phyloP scores from a whole-genome alignment of 2,113 vertebrate species.

The Sprattus sprattus region DNA sequence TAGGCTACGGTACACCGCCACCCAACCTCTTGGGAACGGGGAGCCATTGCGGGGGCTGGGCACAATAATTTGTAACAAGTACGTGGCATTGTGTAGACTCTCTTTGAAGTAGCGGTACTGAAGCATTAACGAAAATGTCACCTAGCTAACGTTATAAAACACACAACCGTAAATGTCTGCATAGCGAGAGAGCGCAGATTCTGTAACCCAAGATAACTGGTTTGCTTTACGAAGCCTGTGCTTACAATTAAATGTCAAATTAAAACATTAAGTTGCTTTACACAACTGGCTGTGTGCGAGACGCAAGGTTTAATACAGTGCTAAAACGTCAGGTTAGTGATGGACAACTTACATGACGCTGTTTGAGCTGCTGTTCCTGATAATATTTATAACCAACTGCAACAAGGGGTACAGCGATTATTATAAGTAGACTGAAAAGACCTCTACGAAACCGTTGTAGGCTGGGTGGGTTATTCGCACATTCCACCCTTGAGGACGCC shows the following conservation, averaged over 20 bases:
- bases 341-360: slow-evolving; percentile 65
- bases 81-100: neutral
- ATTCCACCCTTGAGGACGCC: slow-evolving; percentile 9
- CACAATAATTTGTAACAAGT: neutral
- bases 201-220: neutral
- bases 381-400: slow-evolving; percentile 66
- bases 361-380: slow-evolving; percentile 58
- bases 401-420: slow-evolving; percentile 62
- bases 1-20: slow-evolving; percentile 37
- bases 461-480: neutral
- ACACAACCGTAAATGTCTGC: neutral
- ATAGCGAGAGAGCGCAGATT: neutral
- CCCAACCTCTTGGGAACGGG: slow-evolving; percentile 37
- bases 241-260: too few species aligned
- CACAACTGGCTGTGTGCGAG: neutral
- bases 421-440: slow-evolving; percentile 56
- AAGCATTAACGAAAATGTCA: neutral
- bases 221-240: neutral
- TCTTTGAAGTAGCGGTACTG: neutral
- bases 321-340: neutral
- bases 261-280: neutral
- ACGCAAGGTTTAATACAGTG: neutral
- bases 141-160: neutral
- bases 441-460: slow-evolving; percentile 47
- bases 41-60: neutral